Evolutionary conservation across 1,140 invertebrate genomes (phyloP).

Genomic region (Papilio dardanus): DNA sequence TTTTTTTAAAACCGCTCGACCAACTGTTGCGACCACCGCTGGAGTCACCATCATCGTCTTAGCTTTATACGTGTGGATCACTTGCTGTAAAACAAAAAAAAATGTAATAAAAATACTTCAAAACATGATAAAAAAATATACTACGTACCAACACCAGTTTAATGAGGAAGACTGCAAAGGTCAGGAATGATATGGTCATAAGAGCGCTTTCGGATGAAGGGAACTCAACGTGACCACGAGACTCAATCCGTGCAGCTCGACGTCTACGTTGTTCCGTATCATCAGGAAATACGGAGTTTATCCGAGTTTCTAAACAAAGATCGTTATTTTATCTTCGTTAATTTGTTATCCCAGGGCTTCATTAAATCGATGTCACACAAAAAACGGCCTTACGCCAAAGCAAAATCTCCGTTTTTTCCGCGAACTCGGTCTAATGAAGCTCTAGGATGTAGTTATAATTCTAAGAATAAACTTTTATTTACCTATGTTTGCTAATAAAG

Average conservation of each 20-base stretch:
- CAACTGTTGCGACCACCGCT: constrained; percentile 61
- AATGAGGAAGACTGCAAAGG: constrained; percentile 91
- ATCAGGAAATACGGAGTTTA: constrained; percentile 71
- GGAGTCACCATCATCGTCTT: constrained; percentile 76
- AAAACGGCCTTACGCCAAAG: too few species aligned
- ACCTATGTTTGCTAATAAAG: constrained; percentile 84
- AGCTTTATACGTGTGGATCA: constrained; percentile 75
- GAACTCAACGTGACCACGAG: constrained; percentile 85
- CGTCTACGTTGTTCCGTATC: constrained; percentile 57
- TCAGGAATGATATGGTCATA: constrained; percentile 91
- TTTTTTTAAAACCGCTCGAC: constrained; percentile 45
- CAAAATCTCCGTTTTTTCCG: too few species aligned
- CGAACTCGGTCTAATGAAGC: background rate
- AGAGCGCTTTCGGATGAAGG: constrained; percentile 90
- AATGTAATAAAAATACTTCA: too few species aligned
- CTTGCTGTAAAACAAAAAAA: constrained; percentile 63
- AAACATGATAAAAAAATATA: background rate
- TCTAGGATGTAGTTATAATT: background rate
- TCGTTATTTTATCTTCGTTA: too few species aligned
- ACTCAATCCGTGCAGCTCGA: constrained; percentile 58
- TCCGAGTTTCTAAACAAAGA: constrained; percentile 66
- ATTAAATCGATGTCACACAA: too few species aligned
- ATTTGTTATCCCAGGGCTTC: too few species aligned
- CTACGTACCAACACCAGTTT: constrained; percentile 89
- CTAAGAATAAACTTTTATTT: constrained; percentile 47